phyloP scores from a whole-genome alignment of 1,140 invertebrate genomes.

The Telenomus remus region DNA sequence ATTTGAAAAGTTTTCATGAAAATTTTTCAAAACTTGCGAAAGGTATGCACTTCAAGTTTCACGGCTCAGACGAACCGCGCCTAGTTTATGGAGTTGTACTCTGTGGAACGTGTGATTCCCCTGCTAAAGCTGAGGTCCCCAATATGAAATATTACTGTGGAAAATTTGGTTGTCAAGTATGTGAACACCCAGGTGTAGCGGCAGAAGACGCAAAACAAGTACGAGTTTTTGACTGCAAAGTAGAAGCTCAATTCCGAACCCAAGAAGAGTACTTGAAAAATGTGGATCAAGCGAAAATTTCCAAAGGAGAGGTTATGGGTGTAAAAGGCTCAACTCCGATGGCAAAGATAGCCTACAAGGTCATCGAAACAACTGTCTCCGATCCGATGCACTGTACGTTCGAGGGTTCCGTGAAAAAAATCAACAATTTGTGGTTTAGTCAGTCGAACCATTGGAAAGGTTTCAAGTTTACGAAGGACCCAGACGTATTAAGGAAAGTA shows the following conservation, averaged over 20 bases:
- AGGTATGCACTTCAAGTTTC: background rate
- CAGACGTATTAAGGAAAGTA: background rate
- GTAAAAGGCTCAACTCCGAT: conserved; percentile 36
- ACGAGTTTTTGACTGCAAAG: conserved; percentile 4
- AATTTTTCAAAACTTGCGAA: background rate
- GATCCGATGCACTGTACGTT: conserved; percentile 53
- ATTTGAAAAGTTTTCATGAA: background rate
- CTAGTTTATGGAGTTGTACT: conserved; percentile 5
- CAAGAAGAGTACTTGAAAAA: conserved; percentile 15
- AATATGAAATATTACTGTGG: conserved; percentile 10
- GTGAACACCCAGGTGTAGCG: background rate
- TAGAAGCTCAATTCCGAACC: conserved; percentile 14
- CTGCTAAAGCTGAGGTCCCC: conserved; percentile 27
- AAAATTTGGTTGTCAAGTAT: conserved; percentile 5
- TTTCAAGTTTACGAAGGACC: background rate
- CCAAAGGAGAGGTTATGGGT: conserved; percentile 15
- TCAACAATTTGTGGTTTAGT: conserved; percentile 3
- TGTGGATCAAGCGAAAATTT: conserved; percentile 11
- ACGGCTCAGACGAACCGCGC: background rate
- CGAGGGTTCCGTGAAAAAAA: conserved; percentile 28
- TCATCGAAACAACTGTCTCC: conserved; percentile 23
- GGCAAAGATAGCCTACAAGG: conserved; percentile 14
- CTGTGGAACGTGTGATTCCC: conserved; percentile 13
- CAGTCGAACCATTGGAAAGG: background rate
- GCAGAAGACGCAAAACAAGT: background rate